Evolutionary conservation across 2,113 vertebrate genomes (phyloP).

Genomic region (Dasyornis broadbenti): DNA sequence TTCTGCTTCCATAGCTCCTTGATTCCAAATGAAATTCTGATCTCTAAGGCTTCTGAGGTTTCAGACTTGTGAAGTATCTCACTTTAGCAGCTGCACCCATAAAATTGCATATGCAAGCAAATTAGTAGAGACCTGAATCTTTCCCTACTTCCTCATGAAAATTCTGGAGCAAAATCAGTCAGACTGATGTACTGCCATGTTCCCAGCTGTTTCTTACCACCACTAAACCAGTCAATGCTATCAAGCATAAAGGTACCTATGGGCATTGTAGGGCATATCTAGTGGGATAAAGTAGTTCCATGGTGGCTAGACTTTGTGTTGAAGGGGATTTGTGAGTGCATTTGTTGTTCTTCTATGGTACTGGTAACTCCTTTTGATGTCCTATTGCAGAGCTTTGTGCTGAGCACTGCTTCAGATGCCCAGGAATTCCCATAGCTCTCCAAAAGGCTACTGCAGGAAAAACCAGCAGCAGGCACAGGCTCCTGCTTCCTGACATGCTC

Average conservation of each 20-base stretch:
- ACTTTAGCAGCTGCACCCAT: constrained; percentile 10
- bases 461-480: neutral
- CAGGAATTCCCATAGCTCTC: neutral
- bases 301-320: neutral
- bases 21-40: neutral
- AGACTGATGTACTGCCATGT: neutral
- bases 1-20: neutral
- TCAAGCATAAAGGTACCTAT: neutral
- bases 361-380: neutral
- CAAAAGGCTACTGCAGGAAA: neutral
- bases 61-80: neutral
- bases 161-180: neutral
- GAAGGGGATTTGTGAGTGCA: neutral
- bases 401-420: neutral
- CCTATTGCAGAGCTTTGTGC: neutral
- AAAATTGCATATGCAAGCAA: neutral
- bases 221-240: neutral
- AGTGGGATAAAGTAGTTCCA: neutral
- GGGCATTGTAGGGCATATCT: neutral
- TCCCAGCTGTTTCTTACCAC: neutral
- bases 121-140: neutral
- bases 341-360: neutral
- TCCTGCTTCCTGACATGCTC: neutral
- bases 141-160: neutral
- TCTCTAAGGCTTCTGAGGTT: neutral